Evolutionary conservation across 2,797 vertebrate species (phyloP).

Genomic region (Nothura maculosa): DNA sequence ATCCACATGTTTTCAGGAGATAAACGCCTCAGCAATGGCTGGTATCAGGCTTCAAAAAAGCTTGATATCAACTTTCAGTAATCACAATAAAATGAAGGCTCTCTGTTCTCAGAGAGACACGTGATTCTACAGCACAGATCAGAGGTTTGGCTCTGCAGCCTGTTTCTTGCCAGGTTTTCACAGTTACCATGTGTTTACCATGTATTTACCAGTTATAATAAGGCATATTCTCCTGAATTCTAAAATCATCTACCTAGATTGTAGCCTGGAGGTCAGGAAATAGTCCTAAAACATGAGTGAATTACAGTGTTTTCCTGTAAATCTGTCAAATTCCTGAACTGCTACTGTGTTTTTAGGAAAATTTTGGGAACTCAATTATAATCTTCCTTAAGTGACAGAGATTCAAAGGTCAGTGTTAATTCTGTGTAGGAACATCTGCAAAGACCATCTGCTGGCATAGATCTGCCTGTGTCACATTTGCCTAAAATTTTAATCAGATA

Average conservation of each 20-base stretch:
- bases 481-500: constrained; percentile 39
- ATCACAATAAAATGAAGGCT: background rate
- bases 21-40: background rate
- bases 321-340: background rate
- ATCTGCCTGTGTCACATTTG: background rate
- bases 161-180: background rate
- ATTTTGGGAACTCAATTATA: background rate
- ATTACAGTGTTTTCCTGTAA: background rate
- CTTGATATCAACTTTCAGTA: background rate
- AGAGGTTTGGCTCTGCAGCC: background rate
- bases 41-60: background rate
- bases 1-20: constrained; percentile 4
- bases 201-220: background rate
- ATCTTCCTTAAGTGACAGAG: background rate
- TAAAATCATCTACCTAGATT: background rate
- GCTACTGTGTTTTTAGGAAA: background rate
- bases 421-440: constrained; percentile 39
- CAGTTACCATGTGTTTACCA: fast-evolving
- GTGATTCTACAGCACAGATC: background rate
- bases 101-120: background rate
- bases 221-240: background rate
- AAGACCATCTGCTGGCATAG: constrained; percentile 28
- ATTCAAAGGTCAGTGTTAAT: constrained; percentile 11
- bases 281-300: background rate
- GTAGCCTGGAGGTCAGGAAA: background rate